Percentiles rank a stretch among this genome's conserved stretches.
Conservation (phyloP, 2,113 vertebrate species). For the Phalacrocorax aristotelis region DNA sequence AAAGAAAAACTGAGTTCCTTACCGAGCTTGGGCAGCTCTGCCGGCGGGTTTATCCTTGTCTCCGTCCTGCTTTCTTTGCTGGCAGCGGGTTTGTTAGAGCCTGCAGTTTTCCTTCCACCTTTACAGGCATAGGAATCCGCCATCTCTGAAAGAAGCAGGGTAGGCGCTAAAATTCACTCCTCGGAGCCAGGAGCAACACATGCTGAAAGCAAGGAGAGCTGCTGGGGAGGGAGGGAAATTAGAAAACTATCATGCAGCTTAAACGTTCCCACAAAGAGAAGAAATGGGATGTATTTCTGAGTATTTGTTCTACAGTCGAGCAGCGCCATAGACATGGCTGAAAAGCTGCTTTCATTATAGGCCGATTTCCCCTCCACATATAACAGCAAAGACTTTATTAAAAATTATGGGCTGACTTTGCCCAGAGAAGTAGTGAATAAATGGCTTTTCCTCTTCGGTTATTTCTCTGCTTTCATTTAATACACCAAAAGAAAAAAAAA, state of each 20-base stretch:
- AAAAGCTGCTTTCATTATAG: slow-evolving; percentile 2
- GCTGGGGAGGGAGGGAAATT: slow-evolving; percentile 1
- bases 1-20: slow-evolving; percentile 51
- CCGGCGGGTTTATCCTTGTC: slow-evolving; percentile 66
- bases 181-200: not conserved
- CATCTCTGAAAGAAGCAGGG: slow-evolving; percentile 81
- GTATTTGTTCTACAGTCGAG: not conserved
- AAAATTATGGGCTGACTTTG: slow-evolving; percentile 39
- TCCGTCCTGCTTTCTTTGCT: slow-evolving; percentile 81
- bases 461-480: slow-evolving; percentile 46
- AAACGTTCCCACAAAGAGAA: not conserved
- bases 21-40: slow-evolving; percentile 85
- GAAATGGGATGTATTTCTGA: not conserved
- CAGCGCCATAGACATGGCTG: not conserved
- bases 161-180: slow-evolving; percentile 5
- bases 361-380: not conserved
- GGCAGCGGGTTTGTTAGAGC: slow-evolving; percentile 77
- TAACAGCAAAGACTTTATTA: slow-evolving; percentile 28
- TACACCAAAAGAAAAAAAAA: slow-evolving; percentile 16
- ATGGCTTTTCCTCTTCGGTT: slow-evolving; percentile 24
- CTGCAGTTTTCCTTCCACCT: slow-evolving; percentile 82
- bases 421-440: slow-evolving; percentile 1
- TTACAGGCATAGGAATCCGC: slow-evolving; percentile 84
- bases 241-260: not conserved
- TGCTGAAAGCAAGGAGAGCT: not conserved